Percentiles rank a stretch among this genome's conserved stretches.
Evolutionary conservation across 2,113 vertebrate genomes (phyloP).

Genomic region (Serranochromis macrocephalus): DNA sequence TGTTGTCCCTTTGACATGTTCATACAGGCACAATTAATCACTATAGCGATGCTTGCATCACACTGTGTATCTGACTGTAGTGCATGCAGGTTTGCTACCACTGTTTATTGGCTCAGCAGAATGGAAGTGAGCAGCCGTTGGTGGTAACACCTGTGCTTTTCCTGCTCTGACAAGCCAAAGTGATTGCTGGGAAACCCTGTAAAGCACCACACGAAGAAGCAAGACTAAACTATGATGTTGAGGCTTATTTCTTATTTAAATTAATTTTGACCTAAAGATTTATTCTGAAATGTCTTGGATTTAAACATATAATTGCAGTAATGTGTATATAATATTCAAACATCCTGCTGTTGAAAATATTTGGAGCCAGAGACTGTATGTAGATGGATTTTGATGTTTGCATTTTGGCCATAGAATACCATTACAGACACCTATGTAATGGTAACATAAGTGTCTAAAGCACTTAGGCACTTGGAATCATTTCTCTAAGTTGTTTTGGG

Average conservation of each 20-base stretch:
- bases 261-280: fast-evolving
- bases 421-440: not conserved
- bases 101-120: not conserved
- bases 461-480: not conserved
- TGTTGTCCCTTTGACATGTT: not conserved
- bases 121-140: not conserved
- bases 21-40: not conserved
- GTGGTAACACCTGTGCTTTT: not conserved
- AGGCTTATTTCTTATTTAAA: not conserved
- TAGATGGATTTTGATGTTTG: not conserved
- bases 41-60: not conserved
- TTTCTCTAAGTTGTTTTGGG: not conserved
- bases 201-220: not conserved
- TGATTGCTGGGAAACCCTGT: not conserved
- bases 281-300: not conserved
- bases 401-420: not conserved
- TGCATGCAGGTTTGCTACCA: not conserved
- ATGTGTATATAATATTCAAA: not conserved
- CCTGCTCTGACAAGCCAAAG: not conserved
- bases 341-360: not conserved
- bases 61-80: fast-evolving
- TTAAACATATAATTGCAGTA: not conserved
- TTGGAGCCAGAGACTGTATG: not conserved
- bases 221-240: not conserved
- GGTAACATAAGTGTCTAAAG: not conserved